Conservation (phyloP, 2,113 vertebrate species). For the Myotis davidii region DNA sequence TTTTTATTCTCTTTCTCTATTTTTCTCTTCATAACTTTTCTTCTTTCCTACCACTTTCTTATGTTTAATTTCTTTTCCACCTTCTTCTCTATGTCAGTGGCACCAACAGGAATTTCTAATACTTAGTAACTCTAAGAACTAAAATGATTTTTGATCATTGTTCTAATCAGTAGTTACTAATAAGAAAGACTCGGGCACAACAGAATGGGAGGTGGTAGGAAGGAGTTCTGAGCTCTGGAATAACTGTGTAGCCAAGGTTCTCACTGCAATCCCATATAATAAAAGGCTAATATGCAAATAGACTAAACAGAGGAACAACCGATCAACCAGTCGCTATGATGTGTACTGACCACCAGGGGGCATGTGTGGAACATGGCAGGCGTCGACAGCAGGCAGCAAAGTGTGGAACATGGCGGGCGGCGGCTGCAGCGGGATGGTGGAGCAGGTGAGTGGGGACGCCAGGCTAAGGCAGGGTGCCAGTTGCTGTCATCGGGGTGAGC, state of each 20-base stretch:
- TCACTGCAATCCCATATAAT: not conserved
- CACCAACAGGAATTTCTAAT: constrained; percentile 36
- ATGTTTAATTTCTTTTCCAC: not conserved
- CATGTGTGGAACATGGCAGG: too few relatives aligned
- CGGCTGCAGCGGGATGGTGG: too few relatives aligned
- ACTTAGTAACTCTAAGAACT: not conserved
- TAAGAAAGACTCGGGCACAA: not conserved
- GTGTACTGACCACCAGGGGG: too few relatives aligned
- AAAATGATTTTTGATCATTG: not conserved
- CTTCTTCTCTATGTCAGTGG: constrained; percentile 5
- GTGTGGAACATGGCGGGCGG: too few relatives aligned
- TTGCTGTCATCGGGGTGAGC: too few relatives aligned
- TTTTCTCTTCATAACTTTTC: not conserved
- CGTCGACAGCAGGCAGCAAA: too few relatives aligned
- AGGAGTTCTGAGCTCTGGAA: not conserved
- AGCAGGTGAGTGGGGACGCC: too few relatives aligned
- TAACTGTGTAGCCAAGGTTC: not conserved
- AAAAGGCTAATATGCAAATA: too few relatives aligned
- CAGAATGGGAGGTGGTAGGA: not conserved
- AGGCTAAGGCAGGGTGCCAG: too few relatives aligned
- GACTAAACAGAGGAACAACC: too few relatives aligned
- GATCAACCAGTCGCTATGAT: too few relatives aligned
- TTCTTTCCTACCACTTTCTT: not conserved
- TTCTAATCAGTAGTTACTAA: not conserved
- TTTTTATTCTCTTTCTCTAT: not conserved